Percentiles rank a stretch among this genome's conserved stretches.
These are phyloP conservation scores for Campylomormyrus numenius DNA, from an alignment of 2,113 vertebrate genomes.

Conservation along the genomic window DNA sequence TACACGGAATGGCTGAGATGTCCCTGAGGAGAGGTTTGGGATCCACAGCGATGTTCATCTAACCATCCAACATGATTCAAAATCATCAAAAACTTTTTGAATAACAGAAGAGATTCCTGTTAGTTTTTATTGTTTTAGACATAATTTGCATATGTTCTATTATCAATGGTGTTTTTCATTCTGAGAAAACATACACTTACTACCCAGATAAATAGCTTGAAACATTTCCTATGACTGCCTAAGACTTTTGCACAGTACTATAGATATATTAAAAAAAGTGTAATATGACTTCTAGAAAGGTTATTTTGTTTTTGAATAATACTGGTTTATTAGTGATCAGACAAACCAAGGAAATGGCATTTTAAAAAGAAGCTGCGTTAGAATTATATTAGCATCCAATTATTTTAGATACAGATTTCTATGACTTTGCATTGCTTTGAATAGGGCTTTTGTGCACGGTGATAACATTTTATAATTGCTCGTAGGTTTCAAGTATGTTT, in stretches of 20 bases:
- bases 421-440: background rate
- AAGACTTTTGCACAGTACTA: background rate
- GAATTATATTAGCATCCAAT: background rate
- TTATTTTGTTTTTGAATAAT: background rate
- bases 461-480: background rate
- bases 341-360: background rate
- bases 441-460: background rate
- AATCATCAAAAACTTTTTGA: background rate
- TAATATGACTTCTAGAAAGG: background rate
- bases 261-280: background rate
- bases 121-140: background rate
- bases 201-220: background rate
- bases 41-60: background rate
- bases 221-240: background rate
- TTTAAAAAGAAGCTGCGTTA: background rate
- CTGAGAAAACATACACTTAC: background rate
- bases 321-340: background rate
- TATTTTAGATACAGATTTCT: background rate
- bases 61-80: background rate
- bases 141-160: background rate
- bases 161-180: background rate
- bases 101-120: background rate
- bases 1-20: background rate
- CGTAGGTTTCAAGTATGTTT: background rate
- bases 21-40: background rate